Conservation (phyloP, 2,113 vertebrate genomes). For the Ctenomys sociabilis region DNA sequence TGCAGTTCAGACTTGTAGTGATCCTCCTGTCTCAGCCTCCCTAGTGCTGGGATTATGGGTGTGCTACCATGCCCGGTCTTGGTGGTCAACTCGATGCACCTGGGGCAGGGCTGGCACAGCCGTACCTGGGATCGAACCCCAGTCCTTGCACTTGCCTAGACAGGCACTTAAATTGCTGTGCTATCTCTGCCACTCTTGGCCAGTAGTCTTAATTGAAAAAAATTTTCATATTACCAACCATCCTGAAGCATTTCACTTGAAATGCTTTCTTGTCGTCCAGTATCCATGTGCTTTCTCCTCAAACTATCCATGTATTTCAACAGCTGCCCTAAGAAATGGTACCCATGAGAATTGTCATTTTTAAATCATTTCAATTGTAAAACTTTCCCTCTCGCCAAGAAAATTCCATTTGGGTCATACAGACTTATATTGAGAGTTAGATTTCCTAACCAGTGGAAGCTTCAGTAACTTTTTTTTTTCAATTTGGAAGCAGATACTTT, state of each 20-base stretch:
- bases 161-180: too few relatives aligned
- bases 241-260: neutral
- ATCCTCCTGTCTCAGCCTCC: too few relatives aligned
- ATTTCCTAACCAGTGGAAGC: neutral
- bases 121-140: too few relatives aligned
- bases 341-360: conserved; percentile 38
- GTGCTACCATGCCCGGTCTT: too few relatives aligned
- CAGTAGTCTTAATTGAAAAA: conserved; percentile 62
- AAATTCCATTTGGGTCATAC: neutral
- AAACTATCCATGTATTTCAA: conserved; percentile 65
- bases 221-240: neutral
- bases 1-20: too few relatives aligned
- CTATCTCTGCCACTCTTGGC: neutral
- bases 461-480: neutral
- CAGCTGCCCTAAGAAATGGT: conserved; percentile 36
- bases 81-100: too few relatives aligned
- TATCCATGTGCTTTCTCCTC: conserved; percentile 46
- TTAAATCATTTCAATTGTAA: conserved; percentile 38
- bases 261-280: conserved; percentile 5
- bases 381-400: neutral
- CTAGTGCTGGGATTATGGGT: too few relatives aligned
- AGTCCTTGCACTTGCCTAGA: too few relatives aligned
- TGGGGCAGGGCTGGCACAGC: too few relatives aligned
- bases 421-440: conserved; percentile 3
- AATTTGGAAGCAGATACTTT: too few relatives aligned